phyloP scores from a whole-genome alignment of 2,888 invertebrate genomes.

The Anodontia alba region DNA sequence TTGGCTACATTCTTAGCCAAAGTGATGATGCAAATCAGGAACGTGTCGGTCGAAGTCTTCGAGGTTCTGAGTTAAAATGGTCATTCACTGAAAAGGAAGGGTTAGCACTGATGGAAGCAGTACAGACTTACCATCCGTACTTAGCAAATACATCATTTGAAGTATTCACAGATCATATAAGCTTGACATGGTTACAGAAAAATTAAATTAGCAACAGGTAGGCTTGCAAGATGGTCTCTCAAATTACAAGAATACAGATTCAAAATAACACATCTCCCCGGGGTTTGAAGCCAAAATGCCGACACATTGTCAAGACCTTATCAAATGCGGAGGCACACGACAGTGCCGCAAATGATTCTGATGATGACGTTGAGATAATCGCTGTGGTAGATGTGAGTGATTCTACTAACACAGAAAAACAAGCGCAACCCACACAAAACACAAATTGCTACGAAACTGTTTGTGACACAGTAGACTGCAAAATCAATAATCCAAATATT shows the following conservation, averaged over 20 bases:
- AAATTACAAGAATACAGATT: conserved; percentile 55
- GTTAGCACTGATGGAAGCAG: conserved; percentile 56
- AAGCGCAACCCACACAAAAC: conserved; percentile 39
- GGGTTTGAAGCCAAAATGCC: conserved; percentile 43
- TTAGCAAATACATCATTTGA: conserved; percentile 51
- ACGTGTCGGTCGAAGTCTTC: conserved; percentile 48
- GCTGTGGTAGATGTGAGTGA: conserved; percentile 27
- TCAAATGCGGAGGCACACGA: not conserved
- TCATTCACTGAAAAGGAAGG: conserved; percentile 54
- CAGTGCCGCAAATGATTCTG: not conserved
- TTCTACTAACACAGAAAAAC: conserved; percentile 54
- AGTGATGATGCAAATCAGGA: conserved; percentile 30
- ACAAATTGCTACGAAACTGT: not conserved
- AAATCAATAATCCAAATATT: too few relatives aligned
- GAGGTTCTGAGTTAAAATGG: conserved; percentile 44
- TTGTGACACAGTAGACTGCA: not conserved
- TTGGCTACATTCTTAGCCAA: conserved; percentile 56
- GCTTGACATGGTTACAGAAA: conserved; percentile 51
- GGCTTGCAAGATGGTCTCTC: conserved; percentile 54
- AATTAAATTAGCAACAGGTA: conserved; percentile 40
- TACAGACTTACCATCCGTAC: conserved; percentile 56
- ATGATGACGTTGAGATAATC: conserved; percentile 17
- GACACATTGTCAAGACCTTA: conserved; percentile 36
- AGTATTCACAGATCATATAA: conserved; percentile 59
- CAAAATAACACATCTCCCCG: conserved; percentile 42